Base-by-base conservation (phyloP, 92 coral and sea anemone genomes). In the Porites divaricata region DNA sequence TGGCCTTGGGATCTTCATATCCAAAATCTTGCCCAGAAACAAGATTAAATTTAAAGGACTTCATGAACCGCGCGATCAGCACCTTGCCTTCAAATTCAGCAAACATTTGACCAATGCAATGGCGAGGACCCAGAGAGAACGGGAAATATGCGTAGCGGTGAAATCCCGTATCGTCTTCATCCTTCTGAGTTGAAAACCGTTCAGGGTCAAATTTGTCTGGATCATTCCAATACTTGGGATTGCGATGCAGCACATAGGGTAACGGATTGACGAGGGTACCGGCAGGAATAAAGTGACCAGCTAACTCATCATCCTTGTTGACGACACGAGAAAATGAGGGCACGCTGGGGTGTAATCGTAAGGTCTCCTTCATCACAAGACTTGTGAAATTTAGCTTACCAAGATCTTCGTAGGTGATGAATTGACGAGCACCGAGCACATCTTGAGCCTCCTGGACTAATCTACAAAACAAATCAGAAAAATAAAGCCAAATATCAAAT, bases 321-420 rank as follows among this genome's bases (percentile, higher is more conserved):
- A 85, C 83, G 56, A 81, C 64, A 54, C 92, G 84, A 19, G 85
- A 69, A 65, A 92, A 85, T 10, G 74, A 77, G 8, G 93, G 85
- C 1, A 93, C 91, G 12, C 95, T 89, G 6, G 98, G 98, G 67
- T 95, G 94, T 35, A 95, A 74, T n/a, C 98, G 92, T 35, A 95
- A 88, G 12, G 96, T 93, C 65, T 95, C 98, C 65, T 93, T 90
- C 63, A 93, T 82, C 25, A 77, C 95, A 65, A 87, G 92, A 56
- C 75, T 75, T 3, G 85, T 83, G 70, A 86, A 90, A 16, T 66
- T 83, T 2, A 95, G 90, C 58, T 86, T 88, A 20, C 70, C 56
- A 4, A 93, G 85, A 86, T 93, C 93, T 17, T 93, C 81, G 83
- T 72, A 81, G 19, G 87, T 51, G 12, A 90, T 89, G 63, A 19